phyloP scores from a whole-genome alignment of 2,888 invertebrate species.

The Cosmia pyralina region DNA sequence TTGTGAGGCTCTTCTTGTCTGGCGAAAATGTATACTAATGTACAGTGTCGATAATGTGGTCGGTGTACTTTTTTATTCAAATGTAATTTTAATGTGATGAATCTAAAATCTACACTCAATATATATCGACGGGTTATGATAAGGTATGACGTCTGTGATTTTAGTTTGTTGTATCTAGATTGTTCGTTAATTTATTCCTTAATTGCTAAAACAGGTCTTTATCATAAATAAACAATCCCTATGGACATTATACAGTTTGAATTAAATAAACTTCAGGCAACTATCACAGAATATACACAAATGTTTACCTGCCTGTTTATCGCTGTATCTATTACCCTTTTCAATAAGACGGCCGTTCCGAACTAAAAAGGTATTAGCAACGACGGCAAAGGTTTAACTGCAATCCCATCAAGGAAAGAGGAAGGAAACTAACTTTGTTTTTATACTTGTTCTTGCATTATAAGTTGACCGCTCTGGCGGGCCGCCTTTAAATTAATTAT shows the following conservation, averaged over 20 bases:
- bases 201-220: conserved; percentile 8
- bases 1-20: background rate
- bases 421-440: conserved; percentile 40
- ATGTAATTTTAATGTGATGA: background rate
- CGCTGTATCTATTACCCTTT: conserved; percentile 44
- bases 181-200: conserved; percentile 4
- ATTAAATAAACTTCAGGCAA: conserved; percentile 26
- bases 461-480: conserved; percentile 45
- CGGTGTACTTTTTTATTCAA: background rate
- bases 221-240: background rate
- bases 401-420: conserved; percentile 55
- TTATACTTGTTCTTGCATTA: conserved; percentile 47
- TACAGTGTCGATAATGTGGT: background rate
- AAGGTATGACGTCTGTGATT: background rate
- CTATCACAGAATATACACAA: conserved; percentile 16
- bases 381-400: conserved; percentile 53
- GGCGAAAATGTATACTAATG: too few species aligned
- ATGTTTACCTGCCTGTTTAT: conserved; percentile 21
- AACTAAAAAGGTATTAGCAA: conserved; percentile 44
- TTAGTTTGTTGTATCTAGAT: conserved; percentile 1
- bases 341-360: conserved; percentile 46
- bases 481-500: conserved; percentile 56
- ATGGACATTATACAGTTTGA: conserved; percentile 10
- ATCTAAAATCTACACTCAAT: background rate
- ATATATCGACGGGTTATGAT: background rate